Evolutionary conservation across 2,888 invertebrate genomes (phyloP).

Genomic region (Mimumesa dahlbomi): DNA sequence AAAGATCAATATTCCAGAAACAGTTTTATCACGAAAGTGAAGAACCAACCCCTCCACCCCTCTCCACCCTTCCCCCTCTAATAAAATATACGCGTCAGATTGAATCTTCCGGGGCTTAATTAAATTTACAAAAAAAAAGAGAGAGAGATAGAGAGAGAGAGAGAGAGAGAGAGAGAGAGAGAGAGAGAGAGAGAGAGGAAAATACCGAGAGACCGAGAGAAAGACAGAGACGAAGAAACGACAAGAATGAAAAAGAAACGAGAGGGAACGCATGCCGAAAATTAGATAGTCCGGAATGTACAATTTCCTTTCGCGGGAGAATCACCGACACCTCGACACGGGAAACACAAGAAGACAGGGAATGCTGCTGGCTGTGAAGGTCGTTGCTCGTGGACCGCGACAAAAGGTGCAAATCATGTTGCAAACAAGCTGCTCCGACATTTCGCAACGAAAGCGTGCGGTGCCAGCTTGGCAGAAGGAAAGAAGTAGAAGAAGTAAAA

Average conservation of each 20-base stretch:
- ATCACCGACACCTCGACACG: constrained; percentile 3
- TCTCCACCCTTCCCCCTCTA: constrained; percentile 9
- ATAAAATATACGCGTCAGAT: constrained; percentile 31
- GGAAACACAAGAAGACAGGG: not conserved
- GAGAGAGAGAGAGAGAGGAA: not conserved
- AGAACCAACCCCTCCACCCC: no score
- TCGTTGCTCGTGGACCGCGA: constrained; percentile 38
- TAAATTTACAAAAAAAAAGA: constrained; percentile 10
- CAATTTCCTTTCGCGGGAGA: not conserved
- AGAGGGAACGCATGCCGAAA: no score
- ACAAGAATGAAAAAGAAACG: no score
- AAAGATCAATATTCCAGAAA: constrained; percentile 47
- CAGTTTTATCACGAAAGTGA: constrained; percentile 32
- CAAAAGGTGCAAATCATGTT: constrained; percentile 65
- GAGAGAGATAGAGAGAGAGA: no score
- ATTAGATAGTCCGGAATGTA: not conserved
- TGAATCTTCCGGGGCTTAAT: constrained; percentile 5
- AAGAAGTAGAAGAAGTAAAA: not conserved
- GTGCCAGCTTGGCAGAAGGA: not conserved
- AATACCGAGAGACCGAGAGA: no score
- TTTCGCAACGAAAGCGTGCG: constrained; percentile 55
- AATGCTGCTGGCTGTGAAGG: constrained; percentile 36
- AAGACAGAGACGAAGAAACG: no score
- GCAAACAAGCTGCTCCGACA: constrained; percentile 60
- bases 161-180: not conserved